Percentiles rank a stretch among this genome's conserved stretches.
These are phyloP conservation scores for Sebastiscus tertius DNA, from an alignment of 2,797 vertebrate genomes.

Conservation along the genomic window DNA sequence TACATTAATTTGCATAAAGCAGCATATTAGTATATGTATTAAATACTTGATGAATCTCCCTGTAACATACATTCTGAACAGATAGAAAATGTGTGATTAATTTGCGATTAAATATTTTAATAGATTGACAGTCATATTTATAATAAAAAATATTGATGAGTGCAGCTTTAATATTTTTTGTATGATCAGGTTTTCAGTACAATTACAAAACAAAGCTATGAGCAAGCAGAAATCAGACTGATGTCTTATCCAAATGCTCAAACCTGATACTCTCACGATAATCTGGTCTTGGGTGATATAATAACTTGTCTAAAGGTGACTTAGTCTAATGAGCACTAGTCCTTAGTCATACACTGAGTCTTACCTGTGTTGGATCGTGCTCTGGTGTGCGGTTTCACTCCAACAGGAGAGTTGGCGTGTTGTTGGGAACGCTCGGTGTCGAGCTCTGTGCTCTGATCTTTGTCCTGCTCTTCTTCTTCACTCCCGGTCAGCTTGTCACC, in stretches of 20 bases:
- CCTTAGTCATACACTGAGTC: background rate
- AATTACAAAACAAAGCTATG: background rate
- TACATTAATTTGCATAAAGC: no score
- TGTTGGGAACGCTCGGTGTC: conserved; percentile 33
- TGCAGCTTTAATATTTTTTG: background rate
- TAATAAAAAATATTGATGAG: background rate
- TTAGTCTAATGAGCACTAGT: background rate
- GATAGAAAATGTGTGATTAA: no score
- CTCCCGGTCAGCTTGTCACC: conserved; percentile 34
- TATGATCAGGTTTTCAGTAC: background rate
- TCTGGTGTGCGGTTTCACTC: conserved; percentile 38
- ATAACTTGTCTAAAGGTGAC: background rate
- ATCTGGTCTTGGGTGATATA: background rate
- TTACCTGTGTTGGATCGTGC: conserved; percentile 62
- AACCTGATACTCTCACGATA: background rate
- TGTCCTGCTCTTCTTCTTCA: conserved; percentile 48
- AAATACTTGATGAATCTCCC: no score
- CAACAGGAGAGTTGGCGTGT: conserved; percentile 20
- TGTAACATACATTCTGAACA: no score
- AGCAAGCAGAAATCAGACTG: background rate
- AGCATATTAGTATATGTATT: no score
- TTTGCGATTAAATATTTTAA: no score
- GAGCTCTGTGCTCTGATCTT: conserved; percentile 57
- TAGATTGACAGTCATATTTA: no score
- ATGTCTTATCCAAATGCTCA: background rate